Base-by-base conservation (phyloP, 2,888 invertebrate species). In the Eurois occulta region DNA sequence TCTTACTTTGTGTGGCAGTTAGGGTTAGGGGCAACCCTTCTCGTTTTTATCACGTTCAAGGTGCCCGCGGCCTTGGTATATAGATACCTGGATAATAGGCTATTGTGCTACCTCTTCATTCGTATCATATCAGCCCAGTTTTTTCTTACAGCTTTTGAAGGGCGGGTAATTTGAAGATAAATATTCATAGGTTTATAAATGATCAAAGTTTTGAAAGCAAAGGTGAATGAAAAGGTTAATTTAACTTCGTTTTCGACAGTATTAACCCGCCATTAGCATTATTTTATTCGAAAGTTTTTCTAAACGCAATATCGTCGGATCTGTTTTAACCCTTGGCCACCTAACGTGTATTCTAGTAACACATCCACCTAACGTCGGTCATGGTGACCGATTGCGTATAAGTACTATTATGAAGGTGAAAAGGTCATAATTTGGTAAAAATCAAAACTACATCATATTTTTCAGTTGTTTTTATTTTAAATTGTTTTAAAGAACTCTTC, bases 31-130 rank as follows among this genome's bases (percentile, higher is more conserved):
- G 18, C 3, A n/a, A 69, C 43, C 58, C 21, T 70, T 80, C 1
- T 38, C 46, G n/a, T 55, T 77, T 55, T 80, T 69, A 82, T 77
- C 77, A 28, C 55, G 43, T 66, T 70, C 48, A 43, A 62, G 41
- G 2, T 58, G 68, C 77, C 52, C 35, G 52, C 21, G 60, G 16
- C 81, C 67, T 43, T 81, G 28, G 28, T 28, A 35, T 32, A 43
- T 28, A 55, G 21, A 46, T 41, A 75, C 24, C 64, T 77, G 41
- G 68, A 75, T 75, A 35, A 41, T 38, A 74, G 64, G 16, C 21
- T 28, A 67, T 11, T 1, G 1, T 8, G 2, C 18, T n/a, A n/a
- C 21, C 28, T 52, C n/a, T 72, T n/a, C 38, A 32, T 28, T 72
- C 6, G 35, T 62, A 24, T 28, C 5, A 11, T 60, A 46, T 41